Evolutionary conservation across 2,113 vertebrate genomes (phyloP), one percentile per base, ranked within the genome.

Genomic region (Pelodiscus sinensis): DNA sequence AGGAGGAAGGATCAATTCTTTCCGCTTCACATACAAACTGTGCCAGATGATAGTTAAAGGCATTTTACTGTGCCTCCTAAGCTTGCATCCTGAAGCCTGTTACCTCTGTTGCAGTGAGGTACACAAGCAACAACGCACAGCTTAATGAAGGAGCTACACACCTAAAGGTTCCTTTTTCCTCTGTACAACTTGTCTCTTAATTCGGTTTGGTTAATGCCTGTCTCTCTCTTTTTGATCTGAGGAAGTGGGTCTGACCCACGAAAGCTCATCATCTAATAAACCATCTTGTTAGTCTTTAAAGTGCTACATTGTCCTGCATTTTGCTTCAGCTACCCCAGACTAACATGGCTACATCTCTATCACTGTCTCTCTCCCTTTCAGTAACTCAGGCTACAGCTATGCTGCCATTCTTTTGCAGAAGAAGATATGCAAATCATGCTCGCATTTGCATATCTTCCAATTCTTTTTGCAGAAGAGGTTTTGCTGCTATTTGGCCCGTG

Each of bases 41-140:
- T 95, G 92, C 89, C 95, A 96, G 92, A 14, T 90, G 56, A 81
- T n/a, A 84, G 82, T 21, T 91, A 87, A 93, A 90, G 87, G 79
- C 81, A 1, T 25, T 86, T 75, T 89, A 13, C 93, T 90, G 85
- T 62, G 81, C 88, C 80, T 89, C 22, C 31, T 25, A 27, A 73
- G 22, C 90, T 84, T 25, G 35, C 35, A 62, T n/a, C 89, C 88
- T 5, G 2, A 50, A 18, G 18, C 35, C 90, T 31, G 44, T 44
- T 10, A 55, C 27, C 85, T 68, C 56, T 38, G 1, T 73, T 31
- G 80, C 11, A 22, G 0, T 3, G 73, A 77, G 81, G 55, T 56
- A 44, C 52, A 50, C 50, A 19, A 11, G 1, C 1, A 0, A 77
- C 79, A 54, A 15, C 81, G 3, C 0, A 1, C 25, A 78, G 19